Evolutionary conservation across 2,113 vertebrate genomes (phyloP).

Genomic region (Lophius piscatorius): DNA sequence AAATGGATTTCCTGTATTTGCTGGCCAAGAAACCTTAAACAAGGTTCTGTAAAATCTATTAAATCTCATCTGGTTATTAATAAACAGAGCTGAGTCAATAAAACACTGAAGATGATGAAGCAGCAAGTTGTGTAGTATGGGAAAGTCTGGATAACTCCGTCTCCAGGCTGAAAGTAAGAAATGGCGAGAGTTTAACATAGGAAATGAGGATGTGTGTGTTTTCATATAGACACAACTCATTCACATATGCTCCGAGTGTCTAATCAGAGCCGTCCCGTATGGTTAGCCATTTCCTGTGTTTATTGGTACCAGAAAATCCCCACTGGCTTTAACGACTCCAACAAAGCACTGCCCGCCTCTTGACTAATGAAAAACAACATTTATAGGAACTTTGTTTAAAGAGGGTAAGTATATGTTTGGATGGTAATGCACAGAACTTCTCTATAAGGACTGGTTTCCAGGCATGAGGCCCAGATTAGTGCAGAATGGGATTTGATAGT

Average conservation of each 20-base stretch:
- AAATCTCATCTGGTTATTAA: constrained; percentile 11
- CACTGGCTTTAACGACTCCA: constrained; percentile 47
- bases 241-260: constrained; percentile 43
- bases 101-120: neutral
- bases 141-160: neutral
- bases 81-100: constrained; percentile 45
- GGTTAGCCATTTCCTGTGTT: constrained; percentile 76
- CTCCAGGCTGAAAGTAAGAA: constrained; percentile 24
- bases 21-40: constrained; percentile 8
- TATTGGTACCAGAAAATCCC: constrained; percentile 71
- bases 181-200: constrained; percentile 30
- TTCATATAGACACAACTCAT: constrained; percentile 52
- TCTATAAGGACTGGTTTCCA: neutral
- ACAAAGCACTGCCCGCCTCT: constrained; percentile 32
- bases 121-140: neutral
- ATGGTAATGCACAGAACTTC: constrained; percentile 22
- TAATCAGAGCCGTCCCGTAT: constrained; percentile 58
- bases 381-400: constrained; percentile 32
- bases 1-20: constrained; percentile 12
- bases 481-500: constrained; percentile 12
- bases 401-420: constrained; percentile 14
- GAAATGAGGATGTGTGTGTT: constrained; percentile 70
- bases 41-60: neutral
- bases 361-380: neutral
- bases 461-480: constrained; percentile 19